Base-by-base conservation (phyloP, 1,140 invertebrate genomes). In the Drosophila parabipectinata region DNA sequence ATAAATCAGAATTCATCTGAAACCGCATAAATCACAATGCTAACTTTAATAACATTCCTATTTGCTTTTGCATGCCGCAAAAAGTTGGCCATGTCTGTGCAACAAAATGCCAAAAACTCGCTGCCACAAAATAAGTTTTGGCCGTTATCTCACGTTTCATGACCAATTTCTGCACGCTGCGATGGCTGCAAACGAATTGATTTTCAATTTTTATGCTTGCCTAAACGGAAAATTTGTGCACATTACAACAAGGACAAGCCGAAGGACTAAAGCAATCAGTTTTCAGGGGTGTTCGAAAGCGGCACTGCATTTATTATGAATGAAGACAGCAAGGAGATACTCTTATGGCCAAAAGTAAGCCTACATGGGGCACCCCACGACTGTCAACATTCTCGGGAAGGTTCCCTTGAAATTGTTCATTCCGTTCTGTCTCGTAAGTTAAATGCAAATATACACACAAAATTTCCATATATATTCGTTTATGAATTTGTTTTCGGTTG, bases 191-290 rank as follows among this genome's bases (percentile, higher is more conserved):
- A 44, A 21, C 26, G 56, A 78, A 82, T 82, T 82, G 79, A 82
- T 82, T 82, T 82, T 74, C 79, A 77, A 82, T 82, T 83, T 83
- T 82, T 82, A 83, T 58, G 79, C 79, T 82, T 58, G 75, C 79
- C 75, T 79, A 83, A 83, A 83, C 79, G 57, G 79, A 82, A 82
- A 82, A 83, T 82, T 54, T 67, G 47, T 45, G 48, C 37, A 52
- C 15, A 64, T 12, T 44, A 61, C 56, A 51, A 56, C 10, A 44
- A 51, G 53, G 44, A 14, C 18, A n/a, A 32, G 10, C 9, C 21
- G 45, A 69, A 30, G 28, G 24, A 15, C 24, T 28, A 18, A 12
- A 6, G 14, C 51, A 53, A 53, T 15, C 50, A 21, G 28, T 18
- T 56, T 15, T 30, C 30, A 14, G 21, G 30, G n/a, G 61, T 24